Conservation (phyloP, 2,888 invertebrate species). For the Eristalis tenax region DNA sequence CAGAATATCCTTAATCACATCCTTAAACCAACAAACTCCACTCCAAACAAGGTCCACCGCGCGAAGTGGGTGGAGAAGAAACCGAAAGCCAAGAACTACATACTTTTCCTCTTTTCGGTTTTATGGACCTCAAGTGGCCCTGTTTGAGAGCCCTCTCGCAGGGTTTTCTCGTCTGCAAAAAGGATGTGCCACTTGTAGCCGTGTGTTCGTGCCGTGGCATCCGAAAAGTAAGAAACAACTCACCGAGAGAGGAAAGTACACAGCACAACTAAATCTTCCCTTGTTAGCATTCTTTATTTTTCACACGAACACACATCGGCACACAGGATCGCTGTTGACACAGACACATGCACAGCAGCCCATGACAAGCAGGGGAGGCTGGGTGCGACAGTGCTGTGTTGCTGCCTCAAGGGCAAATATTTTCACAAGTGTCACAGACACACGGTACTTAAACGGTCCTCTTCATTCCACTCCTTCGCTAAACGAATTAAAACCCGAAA, state of each 20-base stretch:
- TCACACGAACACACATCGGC: slow-evolving; percentile 45
- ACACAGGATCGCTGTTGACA: slow-evolving; percentile 44
- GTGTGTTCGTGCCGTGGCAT: slow-evolving; percentile 40
- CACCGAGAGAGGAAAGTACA: slow-evolving; percentile 29
- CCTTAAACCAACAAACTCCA: slow-evolving; percentile 76
- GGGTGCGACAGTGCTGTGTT: slow-evolving; percentile 71
- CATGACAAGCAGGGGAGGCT: slow-evolving; percentile 1
- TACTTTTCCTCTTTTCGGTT: slow-evolving; percentile 44
- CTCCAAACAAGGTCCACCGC: not conserved
- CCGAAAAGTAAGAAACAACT: slow-evolving; percentile 17
- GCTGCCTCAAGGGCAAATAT: slow-evolving; percentile 78
- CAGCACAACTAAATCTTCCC: slow-evolving; percentile 53
- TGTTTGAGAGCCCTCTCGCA: slow-evolving; percentile 32
- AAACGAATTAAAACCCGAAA: slow-evolving; percentile 66
- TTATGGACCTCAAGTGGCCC: slow-evolving; percentile 63
- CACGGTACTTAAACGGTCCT: slow-evolving; percentile 79
- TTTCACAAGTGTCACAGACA: slow-evolving; percentile 82
- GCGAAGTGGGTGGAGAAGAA: not conserved
- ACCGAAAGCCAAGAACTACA: slow-evolving; percentile 7
- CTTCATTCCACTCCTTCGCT: slow-evolving; percentile 55
- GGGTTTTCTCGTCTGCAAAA: slow-evolving; percentile 43
- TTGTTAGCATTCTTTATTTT: slow-evolving; percentile 39
- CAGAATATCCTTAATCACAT: slow-evolving; percentile 79
- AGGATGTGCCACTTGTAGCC: slow-evolving; percentile 69
- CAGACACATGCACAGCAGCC: slow-evolving; percentile 73